Conservation (phyloP, 2,888 invertebrate species). For the Dendrolimus pini region DNA sequence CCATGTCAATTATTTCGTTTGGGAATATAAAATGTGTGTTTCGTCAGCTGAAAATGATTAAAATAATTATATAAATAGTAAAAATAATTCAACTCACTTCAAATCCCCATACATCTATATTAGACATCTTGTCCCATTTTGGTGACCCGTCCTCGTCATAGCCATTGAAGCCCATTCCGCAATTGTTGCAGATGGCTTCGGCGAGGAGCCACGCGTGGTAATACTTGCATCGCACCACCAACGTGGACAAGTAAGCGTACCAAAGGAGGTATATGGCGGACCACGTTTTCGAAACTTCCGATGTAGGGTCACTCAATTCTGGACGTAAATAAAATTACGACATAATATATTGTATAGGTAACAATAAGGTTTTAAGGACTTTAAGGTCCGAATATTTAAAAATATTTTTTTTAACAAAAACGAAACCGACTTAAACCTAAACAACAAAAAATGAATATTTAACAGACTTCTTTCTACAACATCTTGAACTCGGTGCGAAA, state of each 20-base stretch:
- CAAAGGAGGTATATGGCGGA: constrained; percentile 65
- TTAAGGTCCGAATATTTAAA: too few relatives aligned
- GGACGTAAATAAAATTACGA: not conserved
- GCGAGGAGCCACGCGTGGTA: constrained; percentile 98
- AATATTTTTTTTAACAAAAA: too few relatives aligned
- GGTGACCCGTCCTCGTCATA: constrained; percentile 84
- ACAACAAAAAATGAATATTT: too few relatives aligned
- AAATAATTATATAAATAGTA: too few relatives aligned
- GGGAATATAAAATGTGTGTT: too few relatives aligned
- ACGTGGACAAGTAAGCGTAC: constrained; percentile 87
- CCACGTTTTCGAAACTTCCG: constrained; percentile 68
- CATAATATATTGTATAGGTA: not conserved
- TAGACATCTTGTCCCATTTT: constrained; percentile 95
- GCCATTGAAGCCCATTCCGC: constrained; percentile 94
- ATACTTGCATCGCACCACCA: constrained; percentile 92
- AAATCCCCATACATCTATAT: constrained; percentile 91
- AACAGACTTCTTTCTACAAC: too few relatives aligned
- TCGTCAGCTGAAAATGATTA: too few relatives aligned
- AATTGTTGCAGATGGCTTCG: constrained; percentile 96
- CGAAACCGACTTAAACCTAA: too few relatives aligned
- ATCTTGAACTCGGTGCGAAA: too few relatives aligned
- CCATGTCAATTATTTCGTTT: too few relatives aligned
- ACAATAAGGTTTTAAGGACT: not conserved
- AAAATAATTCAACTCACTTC: constrained; percentile 78
- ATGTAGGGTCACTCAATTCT: constrained; percentile 61